phyloP scores from a whole-genome alignment of 2,797 vertebrate species.

The Poecile montanus region DNA sequence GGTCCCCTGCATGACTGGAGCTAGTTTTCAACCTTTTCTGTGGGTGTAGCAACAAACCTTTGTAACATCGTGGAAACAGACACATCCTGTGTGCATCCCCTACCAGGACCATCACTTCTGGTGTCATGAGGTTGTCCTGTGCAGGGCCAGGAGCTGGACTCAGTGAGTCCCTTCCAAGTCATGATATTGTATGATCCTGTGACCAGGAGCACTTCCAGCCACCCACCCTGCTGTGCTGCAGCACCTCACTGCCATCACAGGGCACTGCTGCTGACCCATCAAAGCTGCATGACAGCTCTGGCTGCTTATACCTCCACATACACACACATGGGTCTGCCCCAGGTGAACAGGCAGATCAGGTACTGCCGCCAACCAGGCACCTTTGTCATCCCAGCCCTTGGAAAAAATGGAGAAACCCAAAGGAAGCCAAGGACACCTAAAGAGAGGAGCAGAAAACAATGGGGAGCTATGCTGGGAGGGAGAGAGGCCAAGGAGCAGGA shows the following conservation, averaged over 20 bases:
- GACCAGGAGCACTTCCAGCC: neutral
- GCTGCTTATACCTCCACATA: rapidly evolving
- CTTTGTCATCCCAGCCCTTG: neutral
- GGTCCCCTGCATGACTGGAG: neutral
- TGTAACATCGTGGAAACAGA: neutral
- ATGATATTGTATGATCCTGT: neutral
- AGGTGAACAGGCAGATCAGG: rapidly evolving
- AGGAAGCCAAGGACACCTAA: neutral
- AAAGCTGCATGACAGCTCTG: neutral
- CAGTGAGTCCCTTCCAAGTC: neutral
- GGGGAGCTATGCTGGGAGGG: neutral
- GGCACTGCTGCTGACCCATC: neutral
- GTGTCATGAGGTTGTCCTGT: neutral
- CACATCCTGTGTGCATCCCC: neutral
- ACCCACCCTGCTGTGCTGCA: neutral
- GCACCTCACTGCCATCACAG: neutral
- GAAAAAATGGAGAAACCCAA: neutral
- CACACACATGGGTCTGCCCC: neutral
- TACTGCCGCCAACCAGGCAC: neutral
- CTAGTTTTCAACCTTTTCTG: neutral
- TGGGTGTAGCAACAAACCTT: neutral
- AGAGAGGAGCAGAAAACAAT: neutral
- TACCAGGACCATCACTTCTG: no score
- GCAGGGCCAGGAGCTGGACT: neutral
- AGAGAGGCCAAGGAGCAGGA: neutral